These are phyloP conservation scores for Rutilus rutilus DNA, from an alignment of 2,113 vertebrate genomes.

Conservation along the genomic window DNA sequence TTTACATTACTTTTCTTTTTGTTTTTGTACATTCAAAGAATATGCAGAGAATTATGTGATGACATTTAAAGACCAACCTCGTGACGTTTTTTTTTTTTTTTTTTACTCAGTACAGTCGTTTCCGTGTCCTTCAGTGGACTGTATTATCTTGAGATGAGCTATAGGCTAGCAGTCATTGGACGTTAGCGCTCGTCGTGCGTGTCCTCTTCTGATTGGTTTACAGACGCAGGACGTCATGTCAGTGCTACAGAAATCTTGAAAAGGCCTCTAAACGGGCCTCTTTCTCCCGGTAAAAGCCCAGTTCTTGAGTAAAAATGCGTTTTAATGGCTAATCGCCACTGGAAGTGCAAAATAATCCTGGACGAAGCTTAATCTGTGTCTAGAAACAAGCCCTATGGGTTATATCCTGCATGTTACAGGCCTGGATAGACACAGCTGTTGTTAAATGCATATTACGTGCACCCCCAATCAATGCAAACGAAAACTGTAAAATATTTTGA, in stretches of 20 bases:
- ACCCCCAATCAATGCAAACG: slow-evolving; percentile 20
- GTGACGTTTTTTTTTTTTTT: too few relatives aligned
- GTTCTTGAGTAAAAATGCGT: neutral
- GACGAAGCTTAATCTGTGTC: neutral
- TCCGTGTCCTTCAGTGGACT: neutral
- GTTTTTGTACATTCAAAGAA: slow-evolving; percentile 13
- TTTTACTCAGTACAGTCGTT: neutral
- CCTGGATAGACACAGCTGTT: slow-evolving; percentile 1
- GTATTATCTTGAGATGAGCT: slow-evolving; percentile 11
- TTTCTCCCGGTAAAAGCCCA: neutral
- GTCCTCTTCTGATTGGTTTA: slow-evolving; percentile 32
- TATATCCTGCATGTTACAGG: slow-evolving; percentile 48
- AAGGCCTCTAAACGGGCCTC: neutral
- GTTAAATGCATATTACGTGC: slow-evolving; percentile 25
- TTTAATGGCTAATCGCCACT: neutral
- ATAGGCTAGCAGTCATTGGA: slow-evolving; percentile 6
- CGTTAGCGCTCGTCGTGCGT: neutral
- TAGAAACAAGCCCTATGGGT: slow-evolving; percentile 17
- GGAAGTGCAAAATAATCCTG: neutral
- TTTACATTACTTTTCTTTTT: neutral
- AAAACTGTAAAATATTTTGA: slow-evolving; percentile 30
- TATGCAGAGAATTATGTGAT: slow-evolving; percentile 8
- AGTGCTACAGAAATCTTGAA: slow-evolving; percentile 3
- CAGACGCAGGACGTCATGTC: slow-evolving; percentile 20
- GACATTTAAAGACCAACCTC: neutral